Evolutionary conservation across 2,797 vertebrate species (phyloP), one percentile per base, ranked within the genome.

Genomic region (Cheirogaleus major): DNA sequence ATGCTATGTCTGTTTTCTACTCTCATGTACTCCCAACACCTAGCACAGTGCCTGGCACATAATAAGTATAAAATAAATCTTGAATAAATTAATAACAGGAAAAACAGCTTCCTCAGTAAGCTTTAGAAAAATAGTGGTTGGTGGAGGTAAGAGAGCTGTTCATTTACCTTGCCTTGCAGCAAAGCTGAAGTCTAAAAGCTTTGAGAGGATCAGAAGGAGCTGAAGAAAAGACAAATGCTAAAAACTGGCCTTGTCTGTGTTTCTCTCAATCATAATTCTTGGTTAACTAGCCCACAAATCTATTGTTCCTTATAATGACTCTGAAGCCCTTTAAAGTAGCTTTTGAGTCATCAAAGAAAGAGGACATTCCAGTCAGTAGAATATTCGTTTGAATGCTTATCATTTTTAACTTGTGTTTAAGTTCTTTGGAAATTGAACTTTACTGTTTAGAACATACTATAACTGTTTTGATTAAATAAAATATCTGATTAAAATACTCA

Each of bases 331-430:
- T 96, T 81, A 48, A 89, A 85, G 72, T 88, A 90, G 25, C 22
- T 88, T 96, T 75, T 80, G 18, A 94, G 48, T 91, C 82, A 72
- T 79, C 43, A 88, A 95, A 95, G 48, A 85, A 82, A 82, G 20
- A 78, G 35, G 55, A 89, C 13, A 35, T 80, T 78, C 18, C 41
- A 81, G 32, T 79, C 65, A 72, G 38, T 79, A 87, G 45, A 95
- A 96, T 52, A 90, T 90, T 70, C 55, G 3, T 73, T 90, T 95
- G 72, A 95, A 84, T 91, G 45, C 41, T 97, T 96, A 78, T 92
- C n/a, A 65, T 86, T 97, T 95, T 91, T 55, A 87, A 92, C 76
- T 96, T 90, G n/a, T 88, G 79, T 91, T 91, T 95, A 73, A 89
- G 38, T 85, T 91, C 17, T 79, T 93, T 94, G 41, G 85, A 96